Evolutionary conservation across 2,888 invertebrate genomes (phyloP).

Genomic region (Heteromurus nitidus): DNA sequence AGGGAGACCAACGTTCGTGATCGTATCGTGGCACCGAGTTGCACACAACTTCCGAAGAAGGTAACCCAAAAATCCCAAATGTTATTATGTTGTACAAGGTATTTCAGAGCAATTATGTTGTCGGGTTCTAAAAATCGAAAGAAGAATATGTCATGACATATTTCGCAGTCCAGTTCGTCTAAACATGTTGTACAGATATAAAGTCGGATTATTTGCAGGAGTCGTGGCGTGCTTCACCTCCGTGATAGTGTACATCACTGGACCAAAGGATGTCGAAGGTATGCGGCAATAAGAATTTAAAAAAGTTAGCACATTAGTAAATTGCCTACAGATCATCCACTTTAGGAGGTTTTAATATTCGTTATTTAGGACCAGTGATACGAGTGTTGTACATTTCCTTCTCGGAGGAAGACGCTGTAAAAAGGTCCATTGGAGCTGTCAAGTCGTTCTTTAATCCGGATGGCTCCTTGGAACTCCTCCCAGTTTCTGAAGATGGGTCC

Average conservation of each 20-base stretch:
- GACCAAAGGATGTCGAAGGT: conserved; percentile 33
- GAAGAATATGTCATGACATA: too few species aligned
- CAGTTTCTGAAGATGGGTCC: conserved; percentile 14
- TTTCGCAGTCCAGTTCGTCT: conserved; percentile 9
- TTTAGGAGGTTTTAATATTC: too few species aligned
- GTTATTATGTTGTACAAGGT: too few species aligned
- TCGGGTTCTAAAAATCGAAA: too few species aligned
- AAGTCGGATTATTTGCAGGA: conserved; percentile 45
- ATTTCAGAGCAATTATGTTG: too few species aligned
- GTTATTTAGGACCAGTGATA: conserved; percentile 21
- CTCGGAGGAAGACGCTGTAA: conserved; percentile 13
- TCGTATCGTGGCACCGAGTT: too few species aligned
- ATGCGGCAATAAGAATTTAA: conserved; percentile 1
- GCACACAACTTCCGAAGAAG: too few species aligned
- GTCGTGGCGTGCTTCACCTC: conserved; percentile 33
- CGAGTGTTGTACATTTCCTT: conserved; percentile 46
- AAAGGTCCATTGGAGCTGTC: not conserved
- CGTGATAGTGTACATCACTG: conserved; percentile 48
- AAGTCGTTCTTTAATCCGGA: not conserved
- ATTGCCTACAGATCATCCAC: not conserved
- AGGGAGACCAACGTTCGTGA: too few species aligned
- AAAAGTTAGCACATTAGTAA: not conserved
- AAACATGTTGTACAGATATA: conserved; percentile 55
- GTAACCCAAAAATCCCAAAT: too few species aligned
- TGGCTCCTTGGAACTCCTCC: conserved; percentile 14